These are phyloP conservation scores for Latrodectus geometricus DNA, from an alignment of 1,140 invertebrate genomes.

Conservation along the genomic window DNA sequence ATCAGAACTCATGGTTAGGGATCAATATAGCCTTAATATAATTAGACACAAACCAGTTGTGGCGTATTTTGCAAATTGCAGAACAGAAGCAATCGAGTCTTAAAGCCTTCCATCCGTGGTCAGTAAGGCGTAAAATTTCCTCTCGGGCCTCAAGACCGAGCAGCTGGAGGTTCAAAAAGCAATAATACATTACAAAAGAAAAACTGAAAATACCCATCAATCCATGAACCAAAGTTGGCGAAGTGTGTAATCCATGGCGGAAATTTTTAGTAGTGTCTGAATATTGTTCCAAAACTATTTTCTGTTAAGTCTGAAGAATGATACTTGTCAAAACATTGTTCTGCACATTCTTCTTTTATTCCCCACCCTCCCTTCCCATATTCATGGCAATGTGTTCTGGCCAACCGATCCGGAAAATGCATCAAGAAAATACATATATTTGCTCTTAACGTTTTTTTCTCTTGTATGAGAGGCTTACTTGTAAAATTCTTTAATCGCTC, in stretches of 20 bases:
- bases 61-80: neutral
- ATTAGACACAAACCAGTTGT: too few relatives aligned
- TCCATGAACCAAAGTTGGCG: constrained; percentile 44
- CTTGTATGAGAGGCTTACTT: too few relatives aligned
- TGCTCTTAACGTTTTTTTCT: too few relatives aligned
- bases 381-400: neutral
- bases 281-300: constrained; percentile 41
- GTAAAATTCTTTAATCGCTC: too few relatives aligned
- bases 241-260: constrained; percentile 20
- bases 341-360: constrained; percentile 27
- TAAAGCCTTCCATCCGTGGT: neutral
- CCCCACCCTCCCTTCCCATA: too few relatives aligned
- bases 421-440: constrained; percentile 3
- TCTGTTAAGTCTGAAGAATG: constrained; percentile 35
- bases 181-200: constrained; percentile 27
- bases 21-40: too few relatives aligned
- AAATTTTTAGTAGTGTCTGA: constrained; percentile 39
- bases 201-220: constrained; percentile 38
- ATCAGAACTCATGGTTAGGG: too few relatives aligned
- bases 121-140: constrained; percentile 9
- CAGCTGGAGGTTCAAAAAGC: constrained; percentile 26
- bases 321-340: constrained; percentile 50
- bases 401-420: constrained; percentile 34
- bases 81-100: neutral
- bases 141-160: neutral